Evolutionary conservation across 2,113 vertebrate genomes (phyloP), one percentile per base, ranked within the genome.

Genomic region (Ammodytes marinus): DNA sequence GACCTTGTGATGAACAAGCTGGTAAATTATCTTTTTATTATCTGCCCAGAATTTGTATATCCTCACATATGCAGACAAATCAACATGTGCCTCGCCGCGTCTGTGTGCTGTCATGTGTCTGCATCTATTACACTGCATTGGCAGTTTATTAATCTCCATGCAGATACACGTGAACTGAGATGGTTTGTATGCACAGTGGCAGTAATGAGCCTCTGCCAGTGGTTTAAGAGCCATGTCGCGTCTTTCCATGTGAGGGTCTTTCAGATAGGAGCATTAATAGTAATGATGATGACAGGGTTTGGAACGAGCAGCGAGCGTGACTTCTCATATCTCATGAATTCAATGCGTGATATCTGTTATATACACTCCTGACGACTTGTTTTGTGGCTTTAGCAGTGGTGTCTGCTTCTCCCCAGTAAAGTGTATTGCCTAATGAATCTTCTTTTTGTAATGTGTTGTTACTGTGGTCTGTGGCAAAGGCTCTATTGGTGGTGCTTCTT

Each of bases 111-210:
- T 58, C 27, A 17, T 73, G 68, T 65, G 35, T 75, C 46, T 40
- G 74, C 59, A 46, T 60, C 27, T 27, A 27, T 27, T 27, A 8
- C 37, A n/a, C 19, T 39, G 55, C 11, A 10, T 65, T 37, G 50
- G 54, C 9, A 11, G 27, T 37, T 7, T 14, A 53, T 69, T 52
- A 11, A 58, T 58, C 46, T 42, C 49, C 0, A 4, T 65, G 79
- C 71, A 60, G 67, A n/a, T 53, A 57, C 64, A 71, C 9, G 8
- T 77, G 65, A 1, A 27, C 27, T 4, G 27, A 66, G 54, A 42
- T 77, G 15, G 73, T 82, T 78, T 67, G 43, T 61, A 69, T 27
- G 37, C 35, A 43, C 54, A 43, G 46, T 58, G n/a, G 42, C 53
- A 14, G 43, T 54, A 49, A 80, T 76, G 42, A 69, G 27, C 47